Evolutionary conservation across 2,888 invertebrate species (phyloP), one percentile per base, ranked within the genome.

Genomic region (Tachystola acroxantha): DNA sequence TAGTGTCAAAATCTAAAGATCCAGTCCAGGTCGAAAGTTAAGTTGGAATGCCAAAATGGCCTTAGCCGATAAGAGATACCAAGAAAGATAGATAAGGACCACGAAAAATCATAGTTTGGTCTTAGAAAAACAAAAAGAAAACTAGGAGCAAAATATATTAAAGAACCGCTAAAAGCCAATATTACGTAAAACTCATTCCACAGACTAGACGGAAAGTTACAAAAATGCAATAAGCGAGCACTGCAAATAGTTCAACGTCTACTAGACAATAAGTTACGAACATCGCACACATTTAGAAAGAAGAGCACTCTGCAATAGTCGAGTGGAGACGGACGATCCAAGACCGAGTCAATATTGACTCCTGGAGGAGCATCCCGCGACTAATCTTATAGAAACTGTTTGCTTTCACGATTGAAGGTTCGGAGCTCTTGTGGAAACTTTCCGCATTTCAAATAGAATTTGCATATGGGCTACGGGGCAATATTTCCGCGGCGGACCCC

Each of bases 301-400:
- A 34, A 34, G 19, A 36, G 26, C 30, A 27, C 32, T 32, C 27
- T 10, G 38, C 38, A 41, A 41, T 35, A 38, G 35, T 34, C 26
- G 39, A 36, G 36, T 29, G 27, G 32, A 32, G 41, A 26, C 37
- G 37, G 54, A 48, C 53, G 51, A 40, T 52, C 50, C 54, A 58
- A 49, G 55, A 53, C 61, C 53, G 54, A 62, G 73, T 75, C 74
- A 78, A 79, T 78, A 81, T 81, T 80, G 77, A 78, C 76, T 66
- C 50, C 50, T 57, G 62, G 54, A 64, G 67, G 64, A 73, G 74
- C 75, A 75, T 75, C 75, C 69, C 62, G 62, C 74, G 71, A 74
- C 77, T 81, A 81, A 81, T 80, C 81, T 80, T 78, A 79, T 81
- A 76, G 78, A 80, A 77, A 79, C 74, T 81, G 77, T 81, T 81